Evolutionary conservation across 2,113 vertebrate genomes (phyloP), one percentile per base, ranked within the genome.

Genomic region (Ardeotis arabs): DNA sequence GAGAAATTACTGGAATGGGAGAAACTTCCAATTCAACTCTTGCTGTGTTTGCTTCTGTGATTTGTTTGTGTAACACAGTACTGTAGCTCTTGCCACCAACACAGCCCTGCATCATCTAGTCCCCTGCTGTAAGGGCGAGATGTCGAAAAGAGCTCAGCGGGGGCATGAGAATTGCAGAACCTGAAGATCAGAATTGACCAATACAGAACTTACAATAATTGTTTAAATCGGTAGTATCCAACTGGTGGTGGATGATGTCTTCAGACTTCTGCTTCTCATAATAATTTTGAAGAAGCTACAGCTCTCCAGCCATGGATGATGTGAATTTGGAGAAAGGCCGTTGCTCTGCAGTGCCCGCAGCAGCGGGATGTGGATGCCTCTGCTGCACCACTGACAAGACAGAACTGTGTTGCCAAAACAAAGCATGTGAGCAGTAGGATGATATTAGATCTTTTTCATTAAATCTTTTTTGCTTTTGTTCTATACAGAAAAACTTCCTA

Each of bases 211-310:
- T 82, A 78, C 2, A 79, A 59, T 85, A 95, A 91, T 79, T 87
- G 70, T 84, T 93, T 74, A 76, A 91, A 93, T 88, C 78, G 75
- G 63, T 52, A 92, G 73, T 67, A 83, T 78, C 79, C 86, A 84
- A 69, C 86, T 73, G 89, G 18, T 90, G 68, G 44, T 69, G 69
- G 60, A 68, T 94, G 90, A 93, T 95, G 59, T 62, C 79, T 95
- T 90, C 84, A 75, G 45, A 79, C 37, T 92, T 88, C 45, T 81
- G 82, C 45, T 89, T 93, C 96, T 93, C 49, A 49, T 95, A 84
- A 89, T 68, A 70, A 89, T 95, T 95, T 95, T 86, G 95, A 97
- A 69, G 92, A 96, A 89, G 87, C 87, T 84, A 74, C 64, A 83
- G 90, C 74, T 89, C 81, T 92, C 62, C 49, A 33, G 80, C 85